Conservation (phyloP, 2,113 vertebrate genomes). For the Phoxinus phoxinus region DNA sequence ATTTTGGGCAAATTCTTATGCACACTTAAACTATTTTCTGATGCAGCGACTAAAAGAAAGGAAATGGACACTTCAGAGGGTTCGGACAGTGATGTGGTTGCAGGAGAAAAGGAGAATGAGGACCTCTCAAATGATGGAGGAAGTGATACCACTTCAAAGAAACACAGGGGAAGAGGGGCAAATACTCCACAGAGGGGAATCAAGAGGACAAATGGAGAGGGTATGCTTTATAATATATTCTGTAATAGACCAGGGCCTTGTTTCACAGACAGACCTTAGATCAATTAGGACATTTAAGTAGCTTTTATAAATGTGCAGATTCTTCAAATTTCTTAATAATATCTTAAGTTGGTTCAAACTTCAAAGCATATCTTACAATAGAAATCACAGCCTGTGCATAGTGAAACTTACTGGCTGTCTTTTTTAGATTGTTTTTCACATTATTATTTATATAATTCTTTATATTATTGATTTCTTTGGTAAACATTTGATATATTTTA, state of each 20-base stretch:
- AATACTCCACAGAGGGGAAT: conserved; percentile 59
- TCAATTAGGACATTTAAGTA: no score
- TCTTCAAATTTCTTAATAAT: no score
- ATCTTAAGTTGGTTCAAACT: no score
- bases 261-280: no score
- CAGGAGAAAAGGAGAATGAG: conserved; percentile 85
- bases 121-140: conserved; percentile 66
- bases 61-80: conserved; percentile 57
- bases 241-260: neutral
- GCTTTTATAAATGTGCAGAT: no score
- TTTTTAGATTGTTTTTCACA: neutral
- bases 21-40: neutral
- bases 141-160: conserved; percentile 66
- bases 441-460: neutral
- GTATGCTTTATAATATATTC: neutral
- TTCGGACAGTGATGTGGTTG: conserved; percentile 62
- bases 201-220: conserved; percentile 37
- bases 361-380: neutral
- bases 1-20: neutral
- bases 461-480: neutral
- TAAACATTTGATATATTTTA: neutral
- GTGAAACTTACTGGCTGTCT: neutral
- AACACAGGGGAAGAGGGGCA: conserved; percentile 70
- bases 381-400: neutral
- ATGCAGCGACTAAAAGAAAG: conserved; percentile 49